Base-by-base conservation (phyloP, 2,888 invertebrate genomes). In the Urechis unicinctus region DNA sequence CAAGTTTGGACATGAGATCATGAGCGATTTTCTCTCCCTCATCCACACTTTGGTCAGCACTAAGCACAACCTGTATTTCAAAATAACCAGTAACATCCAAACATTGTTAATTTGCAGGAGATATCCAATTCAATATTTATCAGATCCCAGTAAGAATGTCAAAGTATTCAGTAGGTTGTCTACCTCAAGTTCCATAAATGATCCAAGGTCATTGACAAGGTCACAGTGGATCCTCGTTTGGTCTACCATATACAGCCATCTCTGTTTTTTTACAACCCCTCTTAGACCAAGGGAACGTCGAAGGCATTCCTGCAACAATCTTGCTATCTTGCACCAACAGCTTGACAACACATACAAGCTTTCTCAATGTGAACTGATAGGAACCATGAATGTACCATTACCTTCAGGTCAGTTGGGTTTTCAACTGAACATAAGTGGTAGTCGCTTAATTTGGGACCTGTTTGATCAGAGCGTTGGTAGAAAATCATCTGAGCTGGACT, bases 221-320 rank as follows among this genome's bases (percentile, higher is more conserved):
- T 97, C 96, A 63, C 94, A 81, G 75, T 96, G 96, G 28, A 97
- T 83, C 59, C 95, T 81, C 0, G 92, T 92, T 72, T 90, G 88
- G 0, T 83, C 88, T 2, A 88, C 83, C 75, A 93, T 80, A 71
- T 85, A 92, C 3, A 96, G 80, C 61, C 83, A 81, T 3, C 96
- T 83, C 0, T 80, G 82, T 75, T 96, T 96, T 46, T 84, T 81
- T 3, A 96, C 87, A 24, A 82, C 79, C 0, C 91, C 92, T 57
- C 82, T 78, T 0, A 83, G 71, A 0, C 92, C 93, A 60, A 91
- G 71, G 74, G 85, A 81, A 79, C 82, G 70, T 61, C 79, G 67
- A 78, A 91, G 71, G 0, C 71, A 70, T 44, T 62, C 61, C 77
- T 78, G 55, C 13, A 36, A 36, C n/a, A n/a, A n/a, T n/a, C n/a